Evolutionary conservation across 30 jellyfish, hydroid and myxozoan species (phyloP), one percentile per base, ranked within the genome.

Genomic region (Aurelia aurita complex sp. Pacific): DNA sequence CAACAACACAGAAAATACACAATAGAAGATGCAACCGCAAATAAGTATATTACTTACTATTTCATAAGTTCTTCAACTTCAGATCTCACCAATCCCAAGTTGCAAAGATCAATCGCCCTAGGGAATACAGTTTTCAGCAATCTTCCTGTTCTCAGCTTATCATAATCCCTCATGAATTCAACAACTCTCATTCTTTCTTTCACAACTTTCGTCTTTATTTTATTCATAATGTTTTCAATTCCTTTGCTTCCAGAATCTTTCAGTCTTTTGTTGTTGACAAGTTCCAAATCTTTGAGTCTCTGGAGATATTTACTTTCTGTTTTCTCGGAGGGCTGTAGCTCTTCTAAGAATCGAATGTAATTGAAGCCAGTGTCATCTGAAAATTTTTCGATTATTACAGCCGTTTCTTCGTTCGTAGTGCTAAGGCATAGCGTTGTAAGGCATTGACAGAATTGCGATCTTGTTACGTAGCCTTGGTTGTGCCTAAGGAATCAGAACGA

Each of bases 301-400:
- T 93, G 88, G 35, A 71, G 11, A 73, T 93, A 93, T 61, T 75
- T 93, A 17, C 79, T 68, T 64, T 88, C 96, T 9, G 85, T 59
- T 88, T 87, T 83, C 79, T 84, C 96, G 2, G 96, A 64, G 10
- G 98, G 98, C 74, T 93, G 97, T 18, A 93, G 90, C 51, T 88
- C 97, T 50, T 83, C 97, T 15, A 93, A 67, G 80, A 93, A 93
- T 1, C 84, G 71, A 64, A 88, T 62, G 77, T 93, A 93, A 63
- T 93, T 93, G 69, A 93, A 93, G 53, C 98, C 98, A 40, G 98
- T 88, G 40, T 88, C 96, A 70, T 93, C 98, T 53, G 94, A 79
- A 57, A 87, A 93, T 74, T 85, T 88, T 36, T 88, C 93, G 65
- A 74, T 82, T 10, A 93, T 59, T 10, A 93, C 69, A 57, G 71